A percentile compares a stretch with the other conserved stretches of the same genome.
These are phyloP conservation scores for Rhysida immarginata DNA, from an alignment of 1,140 invertebrate species.

Conservation along the genomic window DNA sequence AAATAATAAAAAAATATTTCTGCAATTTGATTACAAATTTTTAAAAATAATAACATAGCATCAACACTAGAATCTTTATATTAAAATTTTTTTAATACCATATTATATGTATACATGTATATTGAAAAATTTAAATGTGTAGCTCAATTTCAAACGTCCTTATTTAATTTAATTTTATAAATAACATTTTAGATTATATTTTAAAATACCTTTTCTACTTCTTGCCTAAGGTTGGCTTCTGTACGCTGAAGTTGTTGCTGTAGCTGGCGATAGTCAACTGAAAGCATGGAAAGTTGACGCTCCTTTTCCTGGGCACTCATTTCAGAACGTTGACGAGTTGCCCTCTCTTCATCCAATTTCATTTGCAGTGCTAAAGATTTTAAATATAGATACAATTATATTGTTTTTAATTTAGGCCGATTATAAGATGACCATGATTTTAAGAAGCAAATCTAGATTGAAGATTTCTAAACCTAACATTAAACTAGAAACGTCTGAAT, in stretches of 20 bases:
- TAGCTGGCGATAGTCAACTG: conserved; percentile 81
- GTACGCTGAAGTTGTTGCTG: conserved; percentile 75
- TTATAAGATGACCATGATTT: too few relatives aligned
- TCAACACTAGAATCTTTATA: background rate
- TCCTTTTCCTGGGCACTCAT: conserved; percentile 75
- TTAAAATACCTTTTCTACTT: conserved; percentile 55
- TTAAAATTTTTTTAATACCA: too few relatives aligned
- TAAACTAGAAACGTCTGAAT: conserved; percentile 4
- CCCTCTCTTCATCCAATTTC: conserved; percentile 81
- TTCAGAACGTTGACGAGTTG: conserved; percentile 62
- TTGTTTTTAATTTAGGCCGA: too few relatives aligned
- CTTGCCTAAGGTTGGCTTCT: conserved; percentile 73
- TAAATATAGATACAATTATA: too few relatives aligned
- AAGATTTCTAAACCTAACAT: background rate
- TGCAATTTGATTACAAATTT: background rate
- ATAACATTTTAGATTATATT: too few relatives aligned
- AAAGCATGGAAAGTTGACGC: conserved; percentile 81
- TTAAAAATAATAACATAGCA: background rate
- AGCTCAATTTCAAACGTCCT: too few relatives aligned
- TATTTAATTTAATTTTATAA: too few relatives aligned
- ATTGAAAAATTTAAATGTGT: too few relatives aligned
- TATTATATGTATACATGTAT: too few relatives aligned
- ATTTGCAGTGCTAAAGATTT: conserved; percentile 69
- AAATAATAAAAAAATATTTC: background rate
- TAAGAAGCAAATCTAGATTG: too few relatives aligned